These are phyloP conservation scores for Cerceris rybyensis DNA, from an alignment of 2,888 invertebrate genomes.

Conservation along the genomic window DNA sequence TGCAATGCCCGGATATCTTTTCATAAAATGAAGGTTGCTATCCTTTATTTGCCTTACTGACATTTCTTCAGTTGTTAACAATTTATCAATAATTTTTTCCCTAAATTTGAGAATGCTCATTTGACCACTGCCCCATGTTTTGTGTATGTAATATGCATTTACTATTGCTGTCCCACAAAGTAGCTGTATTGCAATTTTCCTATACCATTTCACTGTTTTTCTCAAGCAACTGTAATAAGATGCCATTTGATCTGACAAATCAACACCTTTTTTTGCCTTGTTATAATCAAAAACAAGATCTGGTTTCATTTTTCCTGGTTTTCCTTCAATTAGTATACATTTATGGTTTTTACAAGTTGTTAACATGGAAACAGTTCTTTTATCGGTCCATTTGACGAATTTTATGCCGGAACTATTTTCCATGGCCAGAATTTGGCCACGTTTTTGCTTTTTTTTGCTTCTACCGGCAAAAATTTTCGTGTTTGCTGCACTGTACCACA, in stretches of 20 bases:
- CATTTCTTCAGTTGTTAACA: too few relatives aligned
- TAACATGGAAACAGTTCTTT: conserved; percentile 19
- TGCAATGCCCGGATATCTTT: too few relatives aligned
- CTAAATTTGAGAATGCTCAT: conserved; percentile 35
- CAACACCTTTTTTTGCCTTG: conserved; percentile 34
- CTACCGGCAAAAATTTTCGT: conserved; percentile 26
- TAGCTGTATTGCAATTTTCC: conserved; percentile 26
- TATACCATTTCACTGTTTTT: conserved; percentile 30
- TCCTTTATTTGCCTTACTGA: too few relatives aligned
- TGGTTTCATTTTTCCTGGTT: conserved; percentile 21
- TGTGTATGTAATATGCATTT: conserved; percentile 35
- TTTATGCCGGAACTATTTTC: conserved; percentile 33
- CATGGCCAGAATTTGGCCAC: conserved; percentile 19
- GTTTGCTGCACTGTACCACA: conserved; percentile 26
- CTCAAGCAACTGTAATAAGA: conserved; percentile 35
- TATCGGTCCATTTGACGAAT: conserved; percentile 16
- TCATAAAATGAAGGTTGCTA: too few relatives aligned
- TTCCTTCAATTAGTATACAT: conserved; percentile 29
- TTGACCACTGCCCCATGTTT: conserved; percentile 22
- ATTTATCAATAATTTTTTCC: conserved; percentile 8
- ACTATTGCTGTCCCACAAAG: conserved; percentile 32
- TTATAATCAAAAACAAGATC: conserved; percentile 33
- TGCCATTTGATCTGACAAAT: conserved; percentile 30
- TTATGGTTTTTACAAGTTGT: conserved; percentile 29
- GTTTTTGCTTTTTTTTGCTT: conserved; percentile 28